Evolutionary conservation across 2,797 vertebrate species (phyloP).

Genomic region (Tympanoctomys barrerae): DNA sequence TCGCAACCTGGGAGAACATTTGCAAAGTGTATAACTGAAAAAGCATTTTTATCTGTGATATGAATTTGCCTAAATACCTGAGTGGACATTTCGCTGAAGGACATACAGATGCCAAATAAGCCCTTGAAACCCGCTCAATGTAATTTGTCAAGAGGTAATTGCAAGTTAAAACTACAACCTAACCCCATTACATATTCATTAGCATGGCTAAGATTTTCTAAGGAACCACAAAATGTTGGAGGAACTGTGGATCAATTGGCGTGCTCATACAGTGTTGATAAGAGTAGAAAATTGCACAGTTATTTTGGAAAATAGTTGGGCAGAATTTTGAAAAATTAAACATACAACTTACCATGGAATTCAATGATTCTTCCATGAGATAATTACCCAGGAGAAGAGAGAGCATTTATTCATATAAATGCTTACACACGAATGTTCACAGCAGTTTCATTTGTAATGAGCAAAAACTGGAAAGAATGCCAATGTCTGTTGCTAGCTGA

Average conservation of each 20-base stretch:
- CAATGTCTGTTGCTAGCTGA: too few species aligned
- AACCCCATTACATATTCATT: neutral
- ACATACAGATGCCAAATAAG: neutral
- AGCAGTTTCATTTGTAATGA: neutral
- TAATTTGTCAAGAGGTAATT: neutral
- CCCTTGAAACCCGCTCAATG: neutral
- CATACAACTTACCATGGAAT: neutral
- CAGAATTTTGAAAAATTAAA: slow-evolving; percentile 22
- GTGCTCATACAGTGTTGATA: neutral
- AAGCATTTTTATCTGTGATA: neutral
- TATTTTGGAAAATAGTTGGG: slow-evolving; percentile 9
- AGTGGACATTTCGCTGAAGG: neutral
- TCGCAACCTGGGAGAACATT: neutral
- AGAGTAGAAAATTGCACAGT: neutral
- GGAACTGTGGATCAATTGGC: neutral
- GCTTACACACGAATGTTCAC: neutral
- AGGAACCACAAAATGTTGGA: neutral
- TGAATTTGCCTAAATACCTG: neutral
- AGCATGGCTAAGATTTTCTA: neutral
- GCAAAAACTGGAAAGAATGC: neutral
- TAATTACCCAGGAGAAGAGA: neutral
- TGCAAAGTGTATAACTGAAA: neutral
- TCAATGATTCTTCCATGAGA: neutral
- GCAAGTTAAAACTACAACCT: neutral
- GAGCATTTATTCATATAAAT: neutral